Percentiles rank a stretch among this genome's conserved stretches.
These are phyloP conservation scores for Hemicrepidius hirtus DNA, from an alignment of 2,888 invertebrate species.

Conservation along the genomic window DNA sequence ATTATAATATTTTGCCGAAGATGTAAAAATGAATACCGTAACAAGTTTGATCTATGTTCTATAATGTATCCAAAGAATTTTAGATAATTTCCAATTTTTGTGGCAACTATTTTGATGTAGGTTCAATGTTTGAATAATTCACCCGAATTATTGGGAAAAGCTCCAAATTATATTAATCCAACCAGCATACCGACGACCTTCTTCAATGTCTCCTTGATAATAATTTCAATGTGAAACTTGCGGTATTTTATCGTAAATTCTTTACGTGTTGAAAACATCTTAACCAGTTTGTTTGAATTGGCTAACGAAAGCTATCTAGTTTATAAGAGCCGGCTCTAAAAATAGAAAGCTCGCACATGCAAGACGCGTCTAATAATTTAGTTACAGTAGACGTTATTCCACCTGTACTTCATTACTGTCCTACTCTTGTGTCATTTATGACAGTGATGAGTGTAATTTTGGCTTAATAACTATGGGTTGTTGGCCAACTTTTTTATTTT, in stretches of 20 bases:
- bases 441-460: conserved; percentile 20
- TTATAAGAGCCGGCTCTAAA: conserved; percentile 15
- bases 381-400: conserved; percentile 7
- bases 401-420: conserved; percentile 20
- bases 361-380: conserved; percentile 7
- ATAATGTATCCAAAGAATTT: no score
- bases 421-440: conserved; percentile 4
- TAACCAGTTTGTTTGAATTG: conserved; percentile 10
- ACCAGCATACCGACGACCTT: not conserved
- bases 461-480: not conserved
- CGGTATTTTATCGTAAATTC: conserved; percentile 7
- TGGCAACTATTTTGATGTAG: no score
- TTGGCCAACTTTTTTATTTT: conserved; percentile 14
- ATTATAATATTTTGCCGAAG: no score
- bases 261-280: not conserved
- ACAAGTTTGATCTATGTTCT: no score
- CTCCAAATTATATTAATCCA: not conserved
- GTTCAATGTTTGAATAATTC: conserved; percentile 1
- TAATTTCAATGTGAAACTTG: not conserved
- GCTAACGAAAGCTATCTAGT: not conserved
- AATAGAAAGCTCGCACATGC: conserved; percentile 18
- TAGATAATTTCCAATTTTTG: not conserved
- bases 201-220: conserved; percentile 7
- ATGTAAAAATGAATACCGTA: no score
- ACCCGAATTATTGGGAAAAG: not conserved